Conservation (phyloP, 2,113 vertebrate species). For the Meleagris gallopavo region DNA sequence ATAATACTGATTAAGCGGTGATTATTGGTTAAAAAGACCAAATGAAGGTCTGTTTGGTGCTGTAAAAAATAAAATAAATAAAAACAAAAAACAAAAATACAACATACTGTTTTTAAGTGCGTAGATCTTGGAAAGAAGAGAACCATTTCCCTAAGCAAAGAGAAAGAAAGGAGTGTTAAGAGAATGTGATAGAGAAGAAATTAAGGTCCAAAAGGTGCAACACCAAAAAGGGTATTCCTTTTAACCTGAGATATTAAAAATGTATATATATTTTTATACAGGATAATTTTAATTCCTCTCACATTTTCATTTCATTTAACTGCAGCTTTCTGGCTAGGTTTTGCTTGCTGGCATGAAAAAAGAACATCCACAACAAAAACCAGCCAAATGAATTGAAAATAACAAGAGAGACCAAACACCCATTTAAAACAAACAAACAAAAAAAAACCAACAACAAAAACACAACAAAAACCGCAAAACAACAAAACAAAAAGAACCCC, state of each 20-base stretch:
- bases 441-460: background rate
- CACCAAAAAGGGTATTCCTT: background rate
- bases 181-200: background rate
- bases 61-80: too few species aligned
- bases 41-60: background rate
- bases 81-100: too few species aligned
- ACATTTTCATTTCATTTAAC: background rate
- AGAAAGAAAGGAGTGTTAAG: background rate
- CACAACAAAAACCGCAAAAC: background rate
- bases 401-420: background rate
- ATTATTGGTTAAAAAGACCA: background rate
- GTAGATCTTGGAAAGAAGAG: background rate
- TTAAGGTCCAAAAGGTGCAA: background rate
- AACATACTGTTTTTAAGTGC: too few species aligned
- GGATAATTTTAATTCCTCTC: conserved; percentile 18
- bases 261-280: background rate
- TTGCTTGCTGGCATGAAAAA: background rate
- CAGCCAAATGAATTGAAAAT: background rate
- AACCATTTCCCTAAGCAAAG: background rate
- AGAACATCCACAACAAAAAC: background rate
- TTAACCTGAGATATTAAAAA: background rate
- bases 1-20: background rate
- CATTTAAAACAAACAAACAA: background rate
- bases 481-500: background rate
- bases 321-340: background rate